Percentiles rank a stretch among this genome's conserved stretches.
Evolutionary conservation across 1,140 invertebrate genomes (phyloP).

Genomic region (Ylistrum balloti): DNA sequence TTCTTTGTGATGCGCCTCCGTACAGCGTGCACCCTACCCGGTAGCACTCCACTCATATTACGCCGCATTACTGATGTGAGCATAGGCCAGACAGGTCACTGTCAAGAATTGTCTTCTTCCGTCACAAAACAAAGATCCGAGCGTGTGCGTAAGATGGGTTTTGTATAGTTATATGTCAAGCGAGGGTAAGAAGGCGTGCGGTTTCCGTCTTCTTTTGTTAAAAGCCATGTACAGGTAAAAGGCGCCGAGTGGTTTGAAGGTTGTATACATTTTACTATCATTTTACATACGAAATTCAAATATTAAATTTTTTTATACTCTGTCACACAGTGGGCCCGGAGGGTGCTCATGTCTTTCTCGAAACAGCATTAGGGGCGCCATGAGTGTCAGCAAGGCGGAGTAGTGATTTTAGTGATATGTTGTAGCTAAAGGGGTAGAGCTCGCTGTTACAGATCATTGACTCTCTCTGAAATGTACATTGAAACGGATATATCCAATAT

Average conservation of each 20-base stretch:
- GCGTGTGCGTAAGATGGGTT: conserved; percentile 38
- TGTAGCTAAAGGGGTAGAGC: conserved; percentile 37
- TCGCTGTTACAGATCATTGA: conserved; percentile 4
- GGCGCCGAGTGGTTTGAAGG: conserved; percentile 30
- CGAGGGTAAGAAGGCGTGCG: conserved; percentile 43
- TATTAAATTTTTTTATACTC: conserved; percentile 8
- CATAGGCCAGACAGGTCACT: conserved; percentile 46
- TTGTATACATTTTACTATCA: conserved; percentile 35
- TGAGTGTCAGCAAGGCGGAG: conserved; percentile 16
- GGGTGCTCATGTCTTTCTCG: conserved; percentile 5
- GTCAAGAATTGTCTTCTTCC: conserved; percentile 45
- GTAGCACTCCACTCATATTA: conserved; percentile 43
- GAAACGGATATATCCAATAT: conserved; percentile 19
- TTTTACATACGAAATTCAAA: conserved; percentile 40
- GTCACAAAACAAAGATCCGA: conserved; percentile 44
- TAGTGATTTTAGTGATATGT: conserved; percentile 4
- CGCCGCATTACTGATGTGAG: conserved; percentile 46
- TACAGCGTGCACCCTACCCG: conserved; percentile 46
- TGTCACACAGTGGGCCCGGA: conserved; percentile 30
- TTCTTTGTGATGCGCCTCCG: conserved; percentile 41
- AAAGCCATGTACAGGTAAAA: conserved; percentile 32
- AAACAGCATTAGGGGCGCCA: background rate
- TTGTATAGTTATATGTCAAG: conserved; percentile 20
- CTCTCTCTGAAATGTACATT: background rate
- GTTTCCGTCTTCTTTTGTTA: conserved; percentile 38